These are phyloP conservation scores for Callionymus lyra DNA, from an alignment of 2,113 vertebrate species.

Conservation along the genomic window DNA sequence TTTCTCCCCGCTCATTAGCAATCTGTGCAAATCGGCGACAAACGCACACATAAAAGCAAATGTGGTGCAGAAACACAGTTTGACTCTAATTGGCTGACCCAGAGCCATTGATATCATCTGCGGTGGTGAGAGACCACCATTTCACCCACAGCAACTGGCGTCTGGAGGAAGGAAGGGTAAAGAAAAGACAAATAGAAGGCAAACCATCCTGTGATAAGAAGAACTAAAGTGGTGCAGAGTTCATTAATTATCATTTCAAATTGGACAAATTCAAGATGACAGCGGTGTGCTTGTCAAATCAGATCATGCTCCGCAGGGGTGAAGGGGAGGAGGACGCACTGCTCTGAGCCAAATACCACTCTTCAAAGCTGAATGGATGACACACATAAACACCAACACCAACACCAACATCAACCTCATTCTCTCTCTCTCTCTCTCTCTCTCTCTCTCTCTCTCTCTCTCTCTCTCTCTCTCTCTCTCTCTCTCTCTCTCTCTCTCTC, in stretches of 20 bases:
- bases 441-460: constrained; percentile 7
- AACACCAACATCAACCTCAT: constrained; percentile 21
- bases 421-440: background rate
- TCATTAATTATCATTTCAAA: constrained; percentile 75
- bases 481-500: constrained; percentile 51
- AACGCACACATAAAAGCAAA: constrained; percentile 5
- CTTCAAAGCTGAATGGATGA: constrained; percentile 49
- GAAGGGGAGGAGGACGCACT: constrained; percentile 32
- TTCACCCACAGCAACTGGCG: constrained; percentile 25
- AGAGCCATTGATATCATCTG: constrained; percentile 54
- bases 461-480: too few relatives aligned
- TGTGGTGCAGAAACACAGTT: constrained; percentile 10
- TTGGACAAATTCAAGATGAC: constrained; percentile 72
- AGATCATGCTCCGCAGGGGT: constrained; percentile 57
- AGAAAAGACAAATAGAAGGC: constrained; percentile 54
- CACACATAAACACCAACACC: constrained; percentile 22
- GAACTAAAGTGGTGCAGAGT: constrained; percentile 57
- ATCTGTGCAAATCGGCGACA: constrained; percentile 13
- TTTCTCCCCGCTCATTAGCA: constrained; percentile 25
- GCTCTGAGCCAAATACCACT: constrained; percentile 57
- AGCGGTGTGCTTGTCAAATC: constrained; percentile 67
- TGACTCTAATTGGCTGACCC: constrained; percentile 41
- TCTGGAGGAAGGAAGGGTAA: constrained; percentile 30
- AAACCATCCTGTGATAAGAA: constrained; percentile 37
- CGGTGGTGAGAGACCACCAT: constrained; percentile 35